Evolutionary conservation across 2,888 invertebrate species (phyloP).

Genomic region (Ormyrus nitidulus): DNA sequence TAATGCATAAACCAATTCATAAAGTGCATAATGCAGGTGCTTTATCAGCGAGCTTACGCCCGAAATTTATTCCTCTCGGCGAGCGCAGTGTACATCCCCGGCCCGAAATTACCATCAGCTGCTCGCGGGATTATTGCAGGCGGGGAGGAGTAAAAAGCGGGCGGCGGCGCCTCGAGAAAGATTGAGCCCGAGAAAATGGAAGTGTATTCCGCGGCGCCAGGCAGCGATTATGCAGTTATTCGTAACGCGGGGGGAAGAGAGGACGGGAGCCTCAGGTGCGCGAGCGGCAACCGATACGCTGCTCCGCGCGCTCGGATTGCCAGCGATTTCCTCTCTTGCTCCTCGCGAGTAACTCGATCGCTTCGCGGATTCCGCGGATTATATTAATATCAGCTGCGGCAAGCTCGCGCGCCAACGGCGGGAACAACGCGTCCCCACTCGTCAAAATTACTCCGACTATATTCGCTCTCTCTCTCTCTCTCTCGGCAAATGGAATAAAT

Average conservation of each 20-base stretch:
- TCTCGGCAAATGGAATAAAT: slow-evolving; percentile 23
- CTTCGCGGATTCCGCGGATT: slow-evolving; percentile 51
- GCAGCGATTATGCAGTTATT: slow-evolving; percentile 51
- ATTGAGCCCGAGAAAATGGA: slow-evolving; percentile 21
- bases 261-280: slow-evolving; percentile 13
- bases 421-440: not conserved
- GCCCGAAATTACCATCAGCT: slow-evolving; percentile 16
- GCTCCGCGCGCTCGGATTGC: slow-evolving; percentile 23
- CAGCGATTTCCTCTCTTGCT: slow-evolving; percentile 33
- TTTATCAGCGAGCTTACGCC: slow-evolving; percentile 2
- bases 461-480: not conserved
- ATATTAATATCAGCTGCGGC: slow-evolving; percentile 52
- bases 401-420: not conserved
- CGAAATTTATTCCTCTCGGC: slow-evolving; percentile 11
- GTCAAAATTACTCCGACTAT: slow-evolving; percentile 29
- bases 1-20: slow-evolving; percentile 7
- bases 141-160: not conserved
- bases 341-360: slow-evolving; percentile 45
- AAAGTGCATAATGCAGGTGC: not conserved
- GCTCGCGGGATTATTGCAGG: not conserved
- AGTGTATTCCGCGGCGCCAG: not conserved
- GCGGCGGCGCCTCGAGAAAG: slow-evolving; percentile 11
- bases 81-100: not conserved
- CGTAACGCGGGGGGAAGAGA: slow-evolving; percentile 3
- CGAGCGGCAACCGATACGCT: not conserved